These are phyloP conservation scores for Tetrao urogallus DNA, from an alignment of 2,113 vertebrate species.

Conservation along the genomic window DNA sequence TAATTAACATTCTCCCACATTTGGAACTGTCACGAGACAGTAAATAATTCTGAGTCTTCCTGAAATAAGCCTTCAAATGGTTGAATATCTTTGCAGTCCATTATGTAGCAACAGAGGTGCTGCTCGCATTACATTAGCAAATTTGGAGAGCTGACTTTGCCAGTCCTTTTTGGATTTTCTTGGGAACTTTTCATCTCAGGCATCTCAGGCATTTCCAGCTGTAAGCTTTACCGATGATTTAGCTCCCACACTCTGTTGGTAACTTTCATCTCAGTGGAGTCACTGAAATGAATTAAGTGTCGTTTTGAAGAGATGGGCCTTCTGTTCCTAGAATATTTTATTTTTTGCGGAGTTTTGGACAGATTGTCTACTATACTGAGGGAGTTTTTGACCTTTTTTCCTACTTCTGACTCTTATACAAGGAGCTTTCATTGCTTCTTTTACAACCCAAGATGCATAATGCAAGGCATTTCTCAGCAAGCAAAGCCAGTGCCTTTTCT, in stretches of 20 bases:
- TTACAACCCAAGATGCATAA: background rate
- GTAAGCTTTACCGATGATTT: background rate
- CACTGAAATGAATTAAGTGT: background rate
- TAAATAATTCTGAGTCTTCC: background rate
- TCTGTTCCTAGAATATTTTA: background rate
- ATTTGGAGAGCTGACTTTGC: conserved; percentile 2
- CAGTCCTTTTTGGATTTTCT: conserved; percentile 2
- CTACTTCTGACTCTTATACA: background rate
- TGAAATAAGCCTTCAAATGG: background rate
- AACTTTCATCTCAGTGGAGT: background rate
- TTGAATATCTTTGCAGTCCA: background rate
- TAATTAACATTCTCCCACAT: conserved; percentile 7
- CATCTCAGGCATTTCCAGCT: background rate
- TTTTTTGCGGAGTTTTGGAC: background rate
- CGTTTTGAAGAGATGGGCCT: background rate
- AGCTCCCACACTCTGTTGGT: background rate
- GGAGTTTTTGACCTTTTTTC: background rate
- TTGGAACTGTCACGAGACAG: background rate
- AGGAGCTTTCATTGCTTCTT: background rate
- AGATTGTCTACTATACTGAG: background rate
- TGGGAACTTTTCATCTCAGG: background rate
- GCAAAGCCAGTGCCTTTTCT: background rate
- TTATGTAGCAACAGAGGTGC: background rate
- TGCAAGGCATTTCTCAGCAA: background rate
- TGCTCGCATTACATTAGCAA: background rate